Evolutionary conservation across 2,888 invertebrate genomes (phyloP).

Genomic region (Limenitis camilla): DNA sequence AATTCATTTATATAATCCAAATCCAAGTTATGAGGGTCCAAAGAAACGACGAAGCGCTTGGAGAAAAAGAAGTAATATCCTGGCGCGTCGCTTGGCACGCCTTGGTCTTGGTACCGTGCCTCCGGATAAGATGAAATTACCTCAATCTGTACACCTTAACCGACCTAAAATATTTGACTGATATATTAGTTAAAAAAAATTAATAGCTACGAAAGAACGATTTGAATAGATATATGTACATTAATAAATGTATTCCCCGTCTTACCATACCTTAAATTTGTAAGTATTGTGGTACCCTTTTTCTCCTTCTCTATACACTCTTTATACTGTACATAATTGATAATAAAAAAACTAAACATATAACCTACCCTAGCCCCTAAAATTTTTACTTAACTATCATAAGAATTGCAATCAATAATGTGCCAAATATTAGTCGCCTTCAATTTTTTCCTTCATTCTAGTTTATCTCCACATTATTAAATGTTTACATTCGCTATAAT

Average conservation of each 20-base stretch:
- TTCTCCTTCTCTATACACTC: slow-evolving; percentile 15
- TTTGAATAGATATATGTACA: not conserved
- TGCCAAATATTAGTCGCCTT: slow-evolving; percentile 17
- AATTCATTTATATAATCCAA: not conserved
- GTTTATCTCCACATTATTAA: slow-evolving; percentile 13
- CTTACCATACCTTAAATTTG: slow-evolving; percentile 6
- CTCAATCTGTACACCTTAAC: no score
- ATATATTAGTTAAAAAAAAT: not conserved
- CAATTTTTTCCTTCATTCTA: not conserved
- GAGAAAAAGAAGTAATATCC: no score
- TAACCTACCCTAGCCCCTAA: slow-evolving; percentile 18
- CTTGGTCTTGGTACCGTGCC: no score
- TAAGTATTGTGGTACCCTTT: slow-evolving; percentile 8
- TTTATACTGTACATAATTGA: slow-evolving; percentile 21
- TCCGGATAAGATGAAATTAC: no score
- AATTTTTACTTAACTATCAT: slow-evolving; percentile 12
- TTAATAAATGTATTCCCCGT: not conserved
- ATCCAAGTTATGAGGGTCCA: no score
- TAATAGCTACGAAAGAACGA: slow-evolving; percentile 5
- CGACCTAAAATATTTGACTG: not conserved
- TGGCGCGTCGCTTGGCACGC: no score
- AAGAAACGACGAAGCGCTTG: no score
- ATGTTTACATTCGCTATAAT: slow-evolving; percentile 3
- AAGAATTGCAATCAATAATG: slow-evolving; percentile 12
- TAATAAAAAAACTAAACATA: slow-evolving; percentile 14